Evolutionary conservation across 2,113 vertebrate genomes (phyloP).

Genomic region (Apodemus sylvaticus): DNA sequence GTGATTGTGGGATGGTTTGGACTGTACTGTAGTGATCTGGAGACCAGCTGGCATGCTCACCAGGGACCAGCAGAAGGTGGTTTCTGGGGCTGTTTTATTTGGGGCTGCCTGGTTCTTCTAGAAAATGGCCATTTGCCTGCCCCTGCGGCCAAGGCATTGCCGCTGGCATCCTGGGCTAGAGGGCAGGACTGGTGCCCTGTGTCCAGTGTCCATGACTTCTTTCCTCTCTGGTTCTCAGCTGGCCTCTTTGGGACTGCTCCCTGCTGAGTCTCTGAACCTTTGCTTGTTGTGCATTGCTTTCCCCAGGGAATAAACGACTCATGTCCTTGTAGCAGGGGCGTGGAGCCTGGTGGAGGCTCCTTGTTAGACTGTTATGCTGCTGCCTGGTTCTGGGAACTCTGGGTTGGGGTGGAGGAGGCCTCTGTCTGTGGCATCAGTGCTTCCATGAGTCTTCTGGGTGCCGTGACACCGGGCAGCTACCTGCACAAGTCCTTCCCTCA

Average conservation of each 20-base stretch:
- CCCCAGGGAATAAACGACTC: not conserved
- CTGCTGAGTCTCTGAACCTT: not conserved
- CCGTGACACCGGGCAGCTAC: accelerated
- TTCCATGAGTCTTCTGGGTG: not conserved
- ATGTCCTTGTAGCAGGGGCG: not conserved
- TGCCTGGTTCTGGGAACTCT: not conserved
- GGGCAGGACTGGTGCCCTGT: not conserved
- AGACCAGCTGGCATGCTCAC: not conserved
- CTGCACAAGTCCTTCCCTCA: not conserved
- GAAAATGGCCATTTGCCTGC: not conserved
- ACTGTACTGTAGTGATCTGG: not conserved
- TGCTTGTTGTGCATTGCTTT: not conserved
- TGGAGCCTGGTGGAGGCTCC: not conserved
- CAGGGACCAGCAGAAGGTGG: not conserved
- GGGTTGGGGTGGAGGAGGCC: not conserved
- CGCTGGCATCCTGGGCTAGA: too few relatives aligned
- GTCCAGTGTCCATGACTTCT: not conserved
- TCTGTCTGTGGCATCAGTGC: not conserved
- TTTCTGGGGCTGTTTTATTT: not conserved
- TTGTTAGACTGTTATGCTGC: accelerated
- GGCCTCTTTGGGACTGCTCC: not conserved
- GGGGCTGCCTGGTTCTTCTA: not conserved
- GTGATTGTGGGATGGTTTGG: not conserved
- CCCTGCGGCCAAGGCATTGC: not conserved
- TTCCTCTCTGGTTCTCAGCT: not conserved